phyloP scores from a whole-genome alignment of 2,797 vertebrate species.

The Nyctalus aviator region DNA sequence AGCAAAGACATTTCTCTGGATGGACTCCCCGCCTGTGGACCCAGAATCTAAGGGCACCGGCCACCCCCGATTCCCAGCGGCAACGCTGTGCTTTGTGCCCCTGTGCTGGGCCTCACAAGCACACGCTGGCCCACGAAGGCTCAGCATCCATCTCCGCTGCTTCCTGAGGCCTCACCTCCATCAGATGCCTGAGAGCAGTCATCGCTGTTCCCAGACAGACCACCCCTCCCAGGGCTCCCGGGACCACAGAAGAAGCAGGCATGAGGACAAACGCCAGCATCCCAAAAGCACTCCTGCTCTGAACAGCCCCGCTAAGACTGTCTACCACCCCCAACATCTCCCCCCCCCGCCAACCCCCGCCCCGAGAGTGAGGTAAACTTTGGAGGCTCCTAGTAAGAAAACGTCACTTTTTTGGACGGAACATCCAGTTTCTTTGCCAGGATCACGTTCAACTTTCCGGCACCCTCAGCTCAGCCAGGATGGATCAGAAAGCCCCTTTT shows the following conservation, averaged over 20 bases:
- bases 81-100: not conserved
- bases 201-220: not conserved
- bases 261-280: not conserved
- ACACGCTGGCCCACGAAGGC: not conserved
- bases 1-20: not conserved
- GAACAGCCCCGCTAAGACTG: not conserved
- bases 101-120: not conserved
- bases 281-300: not conserved
- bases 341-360: not conserved
- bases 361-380: not conserved
- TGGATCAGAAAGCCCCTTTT: constrained; percentile 18
- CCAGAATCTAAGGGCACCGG: not conserved
- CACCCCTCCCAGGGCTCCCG: not conserved
- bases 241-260: not conserved
- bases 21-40: not conserved
- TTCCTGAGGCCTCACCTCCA: not conserved
- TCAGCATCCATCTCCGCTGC: not conserved
- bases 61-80: not conserved
- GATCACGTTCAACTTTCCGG: constrained; percentile 51
- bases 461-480: not conserved
- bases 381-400: not conserved
- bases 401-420: constrained; percentile 54
- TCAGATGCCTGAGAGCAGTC: not conserved
- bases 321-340: no score
- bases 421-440: constrained; percentile 47